phyloP scores from a whole-genome alignment of 1,140 invertebrate species.

The Drosophila pseudoananassae region DNA sequence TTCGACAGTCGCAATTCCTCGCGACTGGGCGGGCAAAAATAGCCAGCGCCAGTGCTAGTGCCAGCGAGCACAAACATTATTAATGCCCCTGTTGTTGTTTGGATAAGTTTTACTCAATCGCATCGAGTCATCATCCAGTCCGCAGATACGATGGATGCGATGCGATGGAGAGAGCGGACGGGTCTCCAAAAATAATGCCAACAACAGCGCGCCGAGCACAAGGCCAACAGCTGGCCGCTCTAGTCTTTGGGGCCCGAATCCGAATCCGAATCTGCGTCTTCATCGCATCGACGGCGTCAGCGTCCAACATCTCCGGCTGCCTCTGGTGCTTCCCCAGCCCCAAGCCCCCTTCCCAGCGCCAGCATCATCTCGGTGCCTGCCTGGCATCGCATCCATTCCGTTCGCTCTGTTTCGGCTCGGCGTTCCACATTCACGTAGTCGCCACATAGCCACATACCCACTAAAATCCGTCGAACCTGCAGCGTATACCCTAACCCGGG shows the following conservation, averaged over 20 bases:
- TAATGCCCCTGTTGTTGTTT: slow-evolving; percentile 51
- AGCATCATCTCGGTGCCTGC: slow-evolving; percentile 19
- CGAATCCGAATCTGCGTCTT: slow-evolving; percentile 44
- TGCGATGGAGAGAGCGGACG: slow-evolving; percentile 31
- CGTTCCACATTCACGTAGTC: slow-evolving; percentile 47
- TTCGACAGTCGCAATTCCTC: slow-evolving; percentile 37
- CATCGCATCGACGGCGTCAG: slow-evolving; percentile 35
- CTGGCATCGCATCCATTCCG: slow-evolving; percentile 46
- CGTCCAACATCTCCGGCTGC: slow-evolving; percentile 29
- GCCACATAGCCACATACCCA: slow-evolving; percentile 32
- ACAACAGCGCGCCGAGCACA: slow-evolving; percentile 36
- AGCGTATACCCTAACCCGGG: slow-evolving; percentile 12
- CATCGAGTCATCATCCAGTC: slow-evolving; percentile 44
- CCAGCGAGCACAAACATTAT: slow-evolving; percentile 43
- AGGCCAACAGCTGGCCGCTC: slow-evolving; percentile 49
- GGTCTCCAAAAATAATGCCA: slow-evolving; percentile 48
- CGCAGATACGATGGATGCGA: slow-evolving; percentile 13
- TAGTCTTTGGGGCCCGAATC: slow-evolving; percentile 29
- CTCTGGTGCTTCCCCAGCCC: slow-evolving; percentile 11
- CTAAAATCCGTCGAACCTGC: slow-evolving; percentile 32
- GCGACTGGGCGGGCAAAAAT: slow-evolving; percentile 37
- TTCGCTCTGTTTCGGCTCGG: slow-evolving; percentile 44
- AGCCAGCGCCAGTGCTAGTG: slow-evolving; percentile 20
- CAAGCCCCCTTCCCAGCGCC: neutral
- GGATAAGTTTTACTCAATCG: slow-evolving; percentile 53